phyloP scores from a whole-genome alignment of 2,113 vertebrate genomes.

The Mohoua ochrocephala region DNA sequence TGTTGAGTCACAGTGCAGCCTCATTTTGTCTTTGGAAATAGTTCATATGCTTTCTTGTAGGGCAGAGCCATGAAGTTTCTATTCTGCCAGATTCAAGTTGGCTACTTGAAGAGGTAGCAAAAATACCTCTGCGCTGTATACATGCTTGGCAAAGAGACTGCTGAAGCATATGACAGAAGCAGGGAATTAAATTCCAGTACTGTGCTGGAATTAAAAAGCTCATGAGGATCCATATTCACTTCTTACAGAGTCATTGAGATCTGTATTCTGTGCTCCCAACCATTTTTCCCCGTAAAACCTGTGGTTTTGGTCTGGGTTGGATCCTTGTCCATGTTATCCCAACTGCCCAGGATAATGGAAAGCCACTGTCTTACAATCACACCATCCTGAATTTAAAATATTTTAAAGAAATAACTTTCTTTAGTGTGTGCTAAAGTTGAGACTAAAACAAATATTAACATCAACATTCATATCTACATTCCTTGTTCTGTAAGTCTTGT shows the following conservation, averaged over 20 bases:
- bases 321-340: not conserved
- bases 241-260: not conserved
- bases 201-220: not conserved
- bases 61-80: not conserved
- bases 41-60: not conserved
- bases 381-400: not conserved
- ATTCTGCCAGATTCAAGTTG: not conserved
- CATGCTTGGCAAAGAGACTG: not conserved
- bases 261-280: not conserved
- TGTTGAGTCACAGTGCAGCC: not conserved
- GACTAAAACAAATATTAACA: not conserved
- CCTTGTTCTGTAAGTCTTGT: not conserved
- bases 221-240: not conserved
- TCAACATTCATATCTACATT: not conserved
- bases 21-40: not conserved
- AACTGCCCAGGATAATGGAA: not conserved
- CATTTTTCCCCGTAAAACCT: not conserved
- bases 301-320: not conserved
- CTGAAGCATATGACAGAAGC: not conserved
- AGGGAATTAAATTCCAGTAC: not conserved
- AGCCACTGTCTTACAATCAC: not conserved
- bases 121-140: not conserved
- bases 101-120: not conserved
- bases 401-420: not conserved
- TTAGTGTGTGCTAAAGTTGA: not conserved